Percentiles rank a stretch among this genome's conserved stretches.
phyloP scores from a whole-genome alignment of 53 echinoderm and acorn worm genomes.

The Mesocentrotus franciscanus region DNA sequence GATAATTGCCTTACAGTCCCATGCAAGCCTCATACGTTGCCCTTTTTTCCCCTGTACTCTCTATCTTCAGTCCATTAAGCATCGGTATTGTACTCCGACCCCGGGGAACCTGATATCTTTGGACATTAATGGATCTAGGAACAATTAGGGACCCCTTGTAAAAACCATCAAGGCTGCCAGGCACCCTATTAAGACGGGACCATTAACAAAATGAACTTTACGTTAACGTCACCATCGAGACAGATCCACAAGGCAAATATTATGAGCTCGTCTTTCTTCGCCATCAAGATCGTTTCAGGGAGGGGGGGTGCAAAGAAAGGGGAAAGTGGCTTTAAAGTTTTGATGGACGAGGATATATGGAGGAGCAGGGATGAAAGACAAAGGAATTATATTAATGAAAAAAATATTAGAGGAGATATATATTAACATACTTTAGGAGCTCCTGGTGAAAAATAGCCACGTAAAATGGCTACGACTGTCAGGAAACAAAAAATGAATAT shows the following conservation, averaged over 20 bases:
- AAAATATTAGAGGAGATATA: too few species aligned
- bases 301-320: not conserved
- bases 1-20: not conserved
- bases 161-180: constrained; percentile 27
- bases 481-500: too few species aligned
- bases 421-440: too few species aligned
- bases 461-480: too few species aligned
- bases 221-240: constrained; percentile 3
- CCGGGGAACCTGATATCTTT: constrained; percentile 24
- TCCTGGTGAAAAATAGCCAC: too few species aligned
- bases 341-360: not conserved
- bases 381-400: too few species aligned
- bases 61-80: constrained; percentile 41
- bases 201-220: constrained; percentile 38
- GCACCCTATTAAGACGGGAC: constrained; percentile 18
- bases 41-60: not conserved
- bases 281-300: not conserved
- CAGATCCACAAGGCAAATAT: constrained; percentile 37
- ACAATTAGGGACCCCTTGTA: constrained; percentile 36
- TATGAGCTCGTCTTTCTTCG: constrained; percentile 32
- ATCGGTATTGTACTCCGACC: not conserved
- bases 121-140: constrained; percentile 40
- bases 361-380: too few species aligned
- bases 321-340: not conserved
- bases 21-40: not conserved